Conservation (phyloP, 2,888 invertebrate genomes). For the Caenorhabditis panamensis region DNA sequence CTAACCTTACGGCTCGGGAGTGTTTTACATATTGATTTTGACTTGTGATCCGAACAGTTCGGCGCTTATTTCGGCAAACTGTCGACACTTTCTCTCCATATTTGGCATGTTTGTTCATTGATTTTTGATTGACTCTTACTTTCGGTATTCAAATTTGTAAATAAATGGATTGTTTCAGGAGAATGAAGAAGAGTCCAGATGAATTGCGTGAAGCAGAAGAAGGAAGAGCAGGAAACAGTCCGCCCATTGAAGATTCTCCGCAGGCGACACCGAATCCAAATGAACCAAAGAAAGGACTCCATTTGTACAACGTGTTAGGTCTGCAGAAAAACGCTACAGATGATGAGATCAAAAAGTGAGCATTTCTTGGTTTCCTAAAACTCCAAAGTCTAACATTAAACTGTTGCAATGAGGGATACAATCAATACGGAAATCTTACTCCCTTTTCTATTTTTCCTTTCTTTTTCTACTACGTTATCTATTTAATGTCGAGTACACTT, state of each 20-base stretch:
- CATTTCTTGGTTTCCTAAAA: background rate
- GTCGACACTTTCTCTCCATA: slow-evolving; percentile 29
- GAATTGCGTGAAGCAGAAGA: slow-evolving; percentile 57
- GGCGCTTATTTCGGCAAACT: slow-evolving; percentile 27
- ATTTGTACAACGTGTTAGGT: slow-evolving; percentile 78
- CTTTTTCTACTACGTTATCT: background rate
- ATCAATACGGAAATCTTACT: too few relatives aligned
- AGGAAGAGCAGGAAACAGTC: slow-evolving; percentile 34
- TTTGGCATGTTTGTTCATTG: slow-evolving; percentile 24
- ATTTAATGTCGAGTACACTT: background rate
- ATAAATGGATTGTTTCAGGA: slow-evolving; percentile 9
- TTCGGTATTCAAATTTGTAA: slow-evolving; percentile 4
- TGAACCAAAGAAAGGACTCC: slow-evolving; percentile 64
- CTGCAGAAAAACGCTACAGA: slow-evolving; percentile 77
- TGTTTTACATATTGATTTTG: slow-evolving; percentile 62
- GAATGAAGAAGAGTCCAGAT: slow-evolving; percentile 44
- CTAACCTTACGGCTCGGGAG: slow-evolving; percentile 38
- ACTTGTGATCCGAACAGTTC: slow-evolving; percentile 58
- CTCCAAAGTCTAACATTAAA: too few relatives aligned
- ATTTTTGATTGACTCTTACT: background rate
- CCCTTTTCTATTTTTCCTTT: background rate
- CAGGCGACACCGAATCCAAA: background rate
- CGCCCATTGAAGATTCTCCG: slow-evolving; percentile 23
- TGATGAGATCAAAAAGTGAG: slow-evolving; percentile 78
- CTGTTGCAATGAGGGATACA: too few relatives aligned